phyloP scores from a whole-genome alignment of 2,888 invertebrate species.

The Trypoxylon attenuatum region DNA sequence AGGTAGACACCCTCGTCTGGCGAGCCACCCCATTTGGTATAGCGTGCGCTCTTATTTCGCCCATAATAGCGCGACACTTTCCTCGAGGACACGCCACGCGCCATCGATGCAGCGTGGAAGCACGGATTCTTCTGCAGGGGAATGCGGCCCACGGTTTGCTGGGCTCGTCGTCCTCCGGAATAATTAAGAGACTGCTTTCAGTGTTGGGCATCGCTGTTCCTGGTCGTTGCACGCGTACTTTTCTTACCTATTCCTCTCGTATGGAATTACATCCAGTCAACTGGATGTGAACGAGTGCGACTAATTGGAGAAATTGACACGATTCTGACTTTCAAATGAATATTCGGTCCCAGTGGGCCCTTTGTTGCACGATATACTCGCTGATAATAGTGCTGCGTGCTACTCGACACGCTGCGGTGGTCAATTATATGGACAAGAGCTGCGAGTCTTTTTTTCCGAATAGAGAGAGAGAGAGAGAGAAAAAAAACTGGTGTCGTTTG shows the following conservation, averaged over 20 bases:
- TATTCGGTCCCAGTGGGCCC: no score
- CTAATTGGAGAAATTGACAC: neutral
- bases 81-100: slow-evolving; percentile 1
- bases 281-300: neutral
- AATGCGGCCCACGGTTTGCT: neutral
- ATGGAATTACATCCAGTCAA: neutral
- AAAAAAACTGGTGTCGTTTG: neutral
- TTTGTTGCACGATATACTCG: no score
- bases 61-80: slow-evolving; percentile 28
- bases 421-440: no score
- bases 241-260: neutral
- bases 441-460: neutral
- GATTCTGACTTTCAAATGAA: no score
- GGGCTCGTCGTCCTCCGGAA: neutral
- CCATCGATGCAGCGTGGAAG: slow-evolving; percentile 2
- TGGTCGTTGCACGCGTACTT: neutral
- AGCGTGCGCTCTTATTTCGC: neutral
- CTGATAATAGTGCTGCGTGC: no score
- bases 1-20: slow-evolving; percentile 6
- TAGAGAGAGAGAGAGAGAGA: no score
- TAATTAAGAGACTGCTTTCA: neutral
- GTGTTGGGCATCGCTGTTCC: neutral
- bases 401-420: no score
- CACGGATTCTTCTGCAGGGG: neutral
- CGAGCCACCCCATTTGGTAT: neutral